Evolutionary conservation across 2,888 invertebrate genomes (phyloP), one percentile per base, ranked within the genome.

Genomic region (Dioctria rufipes): DNA sequence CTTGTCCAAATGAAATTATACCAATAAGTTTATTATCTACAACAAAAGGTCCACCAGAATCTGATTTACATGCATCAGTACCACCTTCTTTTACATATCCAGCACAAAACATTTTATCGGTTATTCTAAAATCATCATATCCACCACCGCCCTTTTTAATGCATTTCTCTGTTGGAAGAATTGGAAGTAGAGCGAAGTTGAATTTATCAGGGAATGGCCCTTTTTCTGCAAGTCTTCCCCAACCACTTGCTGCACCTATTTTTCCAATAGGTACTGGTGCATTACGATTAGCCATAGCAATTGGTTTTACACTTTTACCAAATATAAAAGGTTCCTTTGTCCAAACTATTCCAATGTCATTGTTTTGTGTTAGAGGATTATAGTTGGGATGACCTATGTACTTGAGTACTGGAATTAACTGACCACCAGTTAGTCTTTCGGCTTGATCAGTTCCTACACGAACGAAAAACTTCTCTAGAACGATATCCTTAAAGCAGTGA

Each of bases 61-160:
- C 81, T 46, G 71, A 71, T 37, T 80, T 65, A 37, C 81, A 81
- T 3, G 51, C 43, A 46, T 81, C 81, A 39, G 49, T 51, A 25
- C 90, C 90, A n/a, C 91, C 91, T 66, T 87, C 84, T 9, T 87
- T 84, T 0, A 87, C 85, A 0, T 85, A 84, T 0, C 91, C 92
- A 60, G 92, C 92, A 83, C 92, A 92, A 0, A 91, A 84, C 90
- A 92, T 91, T 1, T 85, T 87, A 0, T 88, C 82, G 0, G 90
- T 90, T 61, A 88, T 90, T 51, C 63, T 37, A 6, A 25, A 0
- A 88, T 58, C 49, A 11, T 71, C 37, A 9, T 71, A 71, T 71
- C 71, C 71, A 54, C 71, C 71, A 13, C 71, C 71, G 37, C 71
- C 80, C n/a, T 61, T 42, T 39, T 77, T 61, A 5, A 61, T 37